Percentiles rank a stretch among this genome's conserved stretches.
Evolutionary conservation across 2,113 vertebrate genomes (phyloP).

Genomic region (Leptobrachium leishanense): DNA sequence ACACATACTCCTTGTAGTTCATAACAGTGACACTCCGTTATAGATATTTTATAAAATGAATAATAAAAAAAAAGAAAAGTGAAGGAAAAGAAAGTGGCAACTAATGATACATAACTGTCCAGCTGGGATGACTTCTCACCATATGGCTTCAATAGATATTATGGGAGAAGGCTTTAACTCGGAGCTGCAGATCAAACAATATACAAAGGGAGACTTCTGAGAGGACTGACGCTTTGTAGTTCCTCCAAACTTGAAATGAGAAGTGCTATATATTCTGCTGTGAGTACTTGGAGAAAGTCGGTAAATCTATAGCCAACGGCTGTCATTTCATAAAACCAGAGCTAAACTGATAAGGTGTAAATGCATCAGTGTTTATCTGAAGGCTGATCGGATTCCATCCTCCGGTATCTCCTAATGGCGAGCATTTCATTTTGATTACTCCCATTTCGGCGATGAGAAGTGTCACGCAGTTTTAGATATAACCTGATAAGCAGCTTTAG

Average conservation of each 20-base stretch:
- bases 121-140: not conserved
- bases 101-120: slow-evolving; percentile 1
- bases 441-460: not conserved
- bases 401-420: not conserved
- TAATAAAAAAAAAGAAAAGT: not conserved
- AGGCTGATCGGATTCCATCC: not conserved
- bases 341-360: slow-evolving; percentile 13
- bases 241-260: slow-evolving; percentile 1
- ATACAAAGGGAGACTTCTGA: slow-evolving; percentile 22
- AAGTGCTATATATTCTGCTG: slow-evolving; percentile 16
- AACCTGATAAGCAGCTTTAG: too few species aligned
- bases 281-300: slow-evolving; percentile 1
- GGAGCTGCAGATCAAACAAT: slow-evolving; percentile 24
- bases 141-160: slow-evolving; percentile 16
- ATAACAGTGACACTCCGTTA: too few species aligned
- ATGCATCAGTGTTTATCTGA: not conserved
- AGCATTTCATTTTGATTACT: not conserved
- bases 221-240: slow-evolving; percentile 1
- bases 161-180: slow-evolving; percentile 12
- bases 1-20: too few species aligned
- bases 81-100: not conserved
- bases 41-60: too few species aligned
- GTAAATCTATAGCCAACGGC: not conserved
- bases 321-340: slow-evolving; percentile 8
- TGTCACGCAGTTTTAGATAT: not conserved